A percentile compares a stretch with the other conserved stretches of the same genome.
Conservation (phyloP, 2,888 invertebrate genomes). For the Luffia ferchaultella region DNA sequence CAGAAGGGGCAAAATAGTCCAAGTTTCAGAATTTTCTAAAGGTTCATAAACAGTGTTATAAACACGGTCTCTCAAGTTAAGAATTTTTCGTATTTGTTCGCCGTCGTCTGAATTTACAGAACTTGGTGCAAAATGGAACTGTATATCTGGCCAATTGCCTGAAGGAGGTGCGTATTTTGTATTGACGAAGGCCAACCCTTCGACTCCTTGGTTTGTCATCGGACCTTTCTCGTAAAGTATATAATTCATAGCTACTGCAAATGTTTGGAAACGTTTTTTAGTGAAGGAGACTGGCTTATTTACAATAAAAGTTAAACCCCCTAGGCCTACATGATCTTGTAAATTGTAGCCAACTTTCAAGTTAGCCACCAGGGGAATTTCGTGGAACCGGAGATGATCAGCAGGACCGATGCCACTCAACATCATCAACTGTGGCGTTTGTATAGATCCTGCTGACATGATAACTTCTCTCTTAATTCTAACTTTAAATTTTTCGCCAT, state of each 20-base stretch:
- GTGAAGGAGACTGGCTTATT: conserved; percentile 83
- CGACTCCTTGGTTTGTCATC: conserved; percentile 84
- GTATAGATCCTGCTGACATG: conserved; percentile 86
- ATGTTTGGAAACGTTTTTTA: conserved; percentile 78
- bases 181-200: conserved; percentile 87
- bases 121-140: conserved; percentile 87
- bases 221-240: conserved; percentile 83
- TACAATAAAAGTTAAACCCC: conserved; percentile 83
- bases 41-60: conserved; percentile 89
- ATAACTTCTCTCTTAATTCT: conserved; percentile 83
- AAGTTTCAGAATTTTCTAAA: conserved; percentile 78
- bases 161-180: conserved; percentile 84
- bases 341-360: conserved; percentile 84
- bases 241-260: conserved; percentile 82
- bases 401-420: conserved; percentile 87
- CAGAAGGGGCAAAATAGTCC: conserved; percentile 83
- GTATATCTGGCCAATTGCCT: conserved; percentile 84
- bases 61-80: conserved; percentile 79
- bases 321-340: conserved; percentile 89
- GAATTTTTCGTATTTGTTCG: conserved; percentile 78
- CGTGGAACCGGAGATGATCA: conserved; percentile 75
- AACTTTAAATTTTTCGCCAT: conserved; percentile 71
- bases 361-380: conserved; percentile 78
- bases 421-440: conserved; percentile 91
- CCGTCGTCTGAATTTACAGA: conserved; percentile 85